These are phyloP conservation scores for Ammodytes marinus DNA, from an alignment of 2,113 vertebrate genomes.

Conservation along the genomic window DNA sequence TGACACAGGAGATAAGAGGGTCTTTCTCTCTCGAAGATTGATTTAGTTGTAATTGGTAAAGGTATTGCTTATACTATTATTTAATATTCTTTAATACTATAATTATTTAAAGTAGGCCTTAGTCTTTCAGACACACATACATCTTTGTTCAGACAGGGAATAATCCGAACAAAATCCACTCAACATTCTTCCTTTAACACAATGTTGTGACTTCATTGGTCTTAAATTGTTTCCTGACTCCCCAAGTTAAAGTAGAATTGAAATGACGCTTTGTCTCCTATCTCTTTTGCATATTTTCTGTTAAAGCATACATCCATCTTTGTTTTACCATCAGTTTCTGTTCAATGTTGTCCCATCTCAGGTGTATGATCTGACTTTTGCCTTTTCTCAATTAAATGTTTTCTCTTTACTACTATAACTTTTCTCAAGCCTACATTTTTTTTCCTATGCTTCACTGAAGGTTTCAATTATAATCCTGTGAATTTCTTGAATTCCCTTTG, in stretches of 20 bases:
- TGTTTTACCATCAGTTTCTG: not conserved
- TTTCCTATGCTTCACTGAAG: too few relatives aligned
- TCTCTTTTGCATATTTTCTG: not conserved
- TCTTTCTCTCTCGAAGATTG: not conserved
- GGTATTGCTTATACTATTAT: not conserved
- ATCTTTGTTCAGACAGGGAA: not conserved
- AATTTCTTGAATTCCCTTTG: not conserved
- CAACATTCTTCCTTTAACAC: not conserved
- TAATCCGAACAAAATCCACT: not conserved
- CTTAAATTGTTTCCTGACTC: not conserved
- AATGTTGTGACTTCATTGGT: not conserved
- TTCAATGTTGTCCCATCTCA: not conserved
- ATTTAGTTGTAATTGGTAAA: not conserved
- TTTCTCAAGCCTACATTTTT: too few relatives aligned
- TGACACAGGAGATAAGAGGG: constrained; percentile 30
- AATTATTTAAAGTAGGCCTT: too few relatives aligned
- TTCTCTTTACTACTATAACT: too few relatives aligned
- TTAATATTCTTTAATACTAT: too few relatives aligned
- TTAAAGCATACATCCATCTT: not conserved
- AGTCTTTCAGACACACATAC: not conserved
- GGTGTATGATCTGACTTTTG: not conserved
- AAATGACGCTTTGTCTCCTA: not conserved
- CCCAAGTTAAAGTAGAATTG: not conserved
- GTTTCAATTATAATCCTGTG: too few relatives aligned
- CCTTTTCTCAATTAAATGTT: too few relatives aligned